Base-by-base conservation (phyloP, 2,797 vertebrate species). In the Notolepis coatsorum region DNA sequence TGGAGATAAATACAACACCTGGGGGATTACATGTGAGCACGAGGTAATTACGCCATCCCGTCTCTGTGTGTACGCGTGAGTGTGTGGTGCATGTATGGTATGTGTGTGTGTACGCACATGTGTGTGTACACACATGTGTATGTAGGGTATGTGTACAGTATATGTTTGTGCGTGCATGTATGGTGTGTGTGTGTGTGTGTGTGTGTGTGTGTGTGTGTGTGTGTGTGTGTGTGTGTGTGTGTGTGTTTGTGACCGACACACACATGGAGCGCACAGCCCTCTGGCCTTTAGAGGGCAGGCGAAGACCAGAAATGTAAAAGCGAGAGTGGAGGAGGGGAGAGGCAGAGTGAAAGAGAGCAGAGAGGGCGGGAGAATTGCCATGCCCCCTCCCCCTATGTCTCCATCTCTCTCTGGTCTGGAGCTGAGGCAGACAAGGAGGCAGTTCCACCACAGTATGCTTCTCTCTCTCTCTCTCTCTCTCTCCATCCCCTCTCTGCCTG, bases 221-320 rank as follows among this genome's bases (percentile, higher is more conserved):
- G 21, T 28, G n/a, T 46, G 30, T 46, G 33, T 24, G 55, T 43
- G 33, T 45, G 25, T 57, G 54, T 57, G 54, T 23, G 27, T 45
- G 54, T 57, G 41, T 23, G 6, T 45, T 39, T 33, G 39, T 35
- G 13, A 33, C n/a, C 41, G n/a, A 76, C 20, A 81, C 42, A 84
- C 66, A 81, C 9, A 71, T 24, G 50, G 17, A 84, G 67, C 52
- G 77, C 83, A 81, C 76, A 89, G 91, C 90, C 77, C 91, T 89
- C 89, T 92, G 84, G 94, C 96, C 97, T 97, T 97, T 96, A 99
- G 97, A 96, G 96, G 97, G 97, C 97, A 98, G 97, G 89, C 97
- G 89, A 97, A 96, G 93, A 95, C 95, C 94, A 93, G 92, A 92
- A 95, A 96, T 95, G 91, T 89, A 94, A 90, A 93, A 90, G 91